These are phyloP conservation scores for Strigamia crassipes DNA, from an alignment of 2,888 invertebrate species.

Conservation along the genomic window DNA sequence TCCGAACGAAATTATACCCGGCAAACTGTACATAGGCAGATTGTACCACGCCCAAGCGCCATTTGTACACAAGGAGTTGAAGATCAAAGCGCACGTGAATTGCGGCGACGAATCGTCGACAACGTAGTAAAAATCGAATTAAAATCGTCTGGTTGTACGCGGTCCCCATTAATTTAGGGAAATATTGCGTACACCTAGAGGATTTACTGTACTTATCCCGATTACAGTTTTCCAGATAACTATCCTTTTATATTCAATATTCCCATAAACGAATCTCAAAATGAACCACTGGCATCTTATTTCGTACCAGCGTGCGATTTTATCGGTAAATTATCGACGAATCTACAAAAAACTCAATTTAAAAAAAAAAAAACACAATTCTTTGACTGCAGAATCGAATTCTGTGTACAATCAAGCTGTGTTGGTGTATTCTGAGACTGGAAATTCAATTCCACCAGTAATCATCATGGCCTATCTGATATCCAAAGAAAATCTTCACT, in stretches of 20 bases:
- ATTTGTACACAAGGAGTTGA: conserved; percentile 32
- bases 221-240: conserved; percentile 22
- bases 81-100: conserved; percentile 29
- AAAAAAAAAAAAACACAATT: background rate
- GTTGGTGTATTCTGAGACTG: background rate
- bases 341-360: background rate
- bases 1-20: conserved; percentile 43
- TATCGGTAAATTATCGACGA: background rate
- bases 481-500: background rate
- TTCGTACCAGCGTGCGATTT: background rate
- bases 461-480: background rate
- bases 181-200: no score
- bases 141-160: no score
- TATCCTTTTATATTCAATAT: background rate
- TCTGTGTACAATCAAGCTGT: background rate
- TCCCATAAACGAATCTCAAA: background rate
- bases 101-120: background rate
- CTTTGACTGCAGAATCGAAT: background rate
- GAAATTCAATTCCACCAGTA: background rate
- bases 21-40: conserved; percentile 14
- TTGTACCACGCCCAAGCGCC: background rate
- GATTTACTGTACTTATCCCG: no score
- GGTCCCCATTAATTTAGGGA: no score
- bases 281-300: background rate
- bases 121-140: background rate